Percentiles rank a stretch among this genome's conserved stretches.
These are phyloP conservation scores for Ormia ochracea DNA, from an alignment of 2,888 invertebrate genomes.

Conservation along the genomic window DNA sequence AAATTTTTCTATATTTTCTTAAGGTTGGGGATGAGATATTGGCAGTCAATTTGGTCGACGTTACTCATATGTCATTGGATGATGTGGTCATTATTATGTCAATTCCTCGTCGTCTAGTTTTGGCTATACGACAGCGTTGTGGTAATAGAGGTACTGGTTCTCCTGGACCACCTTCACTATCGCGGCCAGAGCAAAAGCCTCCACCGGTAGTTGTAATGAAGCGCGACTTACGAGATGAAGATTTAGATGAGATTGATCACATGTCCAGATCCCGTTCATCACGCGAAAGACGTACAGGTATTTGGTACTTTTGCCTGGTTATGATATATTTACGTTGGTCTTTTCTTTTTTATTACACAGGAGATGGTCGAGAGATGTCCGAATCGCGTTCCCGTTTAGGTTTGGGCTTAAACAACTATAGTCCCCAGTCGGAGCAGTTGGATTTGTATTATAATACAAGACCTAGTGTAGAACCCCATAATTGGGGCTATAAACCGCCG, in stretches of 20 bases:
- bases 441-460: constrained; percentile 90
- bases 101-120: constrained; percentile 95
- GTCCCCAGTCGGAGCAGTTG: constrained; percentile 82
- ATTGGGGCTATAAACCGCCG: constrained; percentile 77
- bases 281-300: constrained; percentile 78
- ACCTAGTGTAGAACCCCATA: constrained; percentile 79
- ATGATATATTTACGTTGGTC: constrained; percentile 70
- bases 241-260: constrained; percentile 81
- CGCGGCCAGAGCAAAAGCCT: constrained; percentile 87
- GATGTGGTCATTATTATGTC: constrained; percentile 99
- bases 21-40: constrained; percentile 98
- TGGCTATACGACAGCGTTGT: constrained; percentile 92
- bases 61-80: constrained; percentile 97
- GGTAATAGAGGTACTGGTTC: constrained; percentile 79
- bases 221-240: constrained; percentile 89
- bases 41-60: constrained; percentile 98
- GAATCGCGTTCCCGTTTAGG: constrained; percentile 86
- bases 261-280: constrained; percentile 77
- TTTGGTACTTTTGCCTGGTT: constrained; percentile 71
- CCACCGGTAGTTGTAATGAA: constrained; percentile 95
- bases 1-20: background rate
- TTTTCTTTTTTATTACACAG: constrained; percentile 73
- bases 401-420: constrained; percentile 82
- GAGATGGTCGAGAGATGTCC: constrained; percentile 88
- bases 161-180: constrained; percentile 78